Evolutionary conservation across 2,113 vertebrate genomes (phyloP), one percentile per base, ranked within the genome.

Genomic region (Phainopepla nitens): DNA sequence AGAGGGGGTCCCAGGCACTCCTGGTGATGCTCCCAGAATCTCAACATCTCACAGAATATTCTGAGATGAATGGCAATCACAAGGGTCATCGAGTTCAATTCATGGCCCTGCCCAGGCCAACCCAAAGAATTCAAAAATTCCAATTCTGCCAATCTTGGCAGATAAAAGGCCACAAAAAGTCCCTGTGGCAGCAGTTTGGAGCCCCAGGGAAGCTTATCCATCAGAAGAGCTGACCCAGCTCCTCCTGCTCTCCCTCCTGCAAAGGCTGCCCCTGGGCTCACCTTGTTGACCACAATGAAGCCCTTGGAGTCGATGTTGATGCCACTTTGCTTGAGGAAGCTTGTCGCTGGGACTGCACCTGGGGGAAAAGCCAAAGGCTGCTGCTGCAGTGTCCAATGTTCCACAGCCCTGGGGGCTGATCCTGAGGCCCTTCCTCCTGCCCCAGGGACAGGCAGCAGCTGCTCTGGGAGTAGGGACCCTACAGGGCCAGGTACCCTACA

Each of bases 231-330:
- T 36, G 47, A 12, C 35, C 11, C 29, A 13, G 6, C 28, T 50
- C 23, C 42, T 64, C 44, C 41, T 56, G 44, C 33, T 50, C 17
- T 28, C 16, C 49, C n/a, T 44, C 21, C 8, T 1, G 5, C 39
- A 25, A 35, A 8, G 25, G 25, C 39, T 85, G 47, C 6, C 41
- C 47, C 71, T 33, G 4, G 4, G 29, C 75, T 94, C 94, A 99
- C 99, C 99, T 99, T 99, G 96, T 99, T 99, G 93, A 99, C 99
- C 11, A 99, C 97, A 9, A 99, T 98, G 97, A 99, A 99, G 92
- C 99, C 99, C 92, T 98, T 99, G 71, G 99, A 99, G 97, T 99
- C 99, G 23, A 99, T 97, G 93, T 98, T 97, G 89, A 99, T 97
- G 81, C 99, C 98, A 1, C 99, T 99, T 95, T 99, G 99, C 97